phyloP scores from a whole-genome alignment of 1,140 invertebrate genomes.

The Ostrea edulis region DNA sequence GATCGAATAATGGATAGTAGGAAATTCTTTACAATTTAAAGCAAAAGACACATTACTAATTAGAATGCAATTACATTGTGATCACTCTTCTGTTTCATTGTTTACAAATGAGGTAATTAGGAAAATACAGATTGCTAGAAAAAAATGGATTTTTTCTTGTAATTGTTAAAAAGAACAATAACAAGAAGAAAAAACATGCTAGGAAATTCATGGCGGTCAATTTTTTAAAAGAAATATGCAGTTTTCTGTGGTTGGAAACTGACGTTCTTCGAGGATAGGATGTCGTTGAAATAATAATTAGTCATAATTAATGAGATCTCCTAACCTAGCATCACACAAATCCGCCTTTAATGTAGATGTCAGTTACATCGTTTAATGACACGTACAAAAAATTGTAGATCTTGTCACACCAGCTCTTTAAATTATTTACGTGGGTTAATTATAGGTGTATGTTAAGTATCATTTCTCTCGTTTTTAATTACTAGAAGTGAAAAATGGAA shows the following conservation, averaged over 20 bases:
- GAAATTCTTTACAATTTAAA: slow-evolving; percentile 31
- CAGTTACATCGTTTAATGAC: not conserved
- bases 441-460: slow-evolving; percentile 26
- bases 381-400: slow-evolving; percentile 27
- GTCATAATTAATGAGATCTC: slow-evolving; percentile 20
- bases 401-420: slow-evolving; percentile 23
- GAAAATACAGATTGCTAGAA: not conserved
- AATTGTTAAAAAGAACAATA: not conserved
- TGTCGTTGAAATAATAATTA: slow-evolving; percentile 23
- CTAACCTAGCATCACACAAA: slow-evolving; percentile 33
- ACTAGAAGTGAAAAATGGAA: not conserved
- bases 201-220: not conserved
- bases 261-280: not conserved
- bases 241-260: slow-evolving; percentile 27
- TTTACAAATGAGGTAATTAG: slow-evolving; percentile 33
- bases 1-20: slow-evolving; percentile 29
- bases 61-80: slow-evolving; percentile 11
- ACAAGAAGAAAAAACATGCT: not conserved
- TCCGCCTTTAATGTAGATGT: slow-evolving; percentile 29
- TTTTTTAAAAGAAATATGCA: not conserved
- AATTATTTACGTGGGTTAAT: slow-evolving; percentile 38
- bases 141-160: not conserved
- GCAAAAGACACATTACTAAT: slow-evolving; percentile 27
- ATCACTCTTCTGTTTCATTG: slow-evolving; percentile 10
- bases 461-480: slow-evolving; percentile 6